These are phyloP conservation scores for Bombus difficillimus DNA, from an alignment of 1,140 invertebrate species.

Conservation along the genomic window DNA sequence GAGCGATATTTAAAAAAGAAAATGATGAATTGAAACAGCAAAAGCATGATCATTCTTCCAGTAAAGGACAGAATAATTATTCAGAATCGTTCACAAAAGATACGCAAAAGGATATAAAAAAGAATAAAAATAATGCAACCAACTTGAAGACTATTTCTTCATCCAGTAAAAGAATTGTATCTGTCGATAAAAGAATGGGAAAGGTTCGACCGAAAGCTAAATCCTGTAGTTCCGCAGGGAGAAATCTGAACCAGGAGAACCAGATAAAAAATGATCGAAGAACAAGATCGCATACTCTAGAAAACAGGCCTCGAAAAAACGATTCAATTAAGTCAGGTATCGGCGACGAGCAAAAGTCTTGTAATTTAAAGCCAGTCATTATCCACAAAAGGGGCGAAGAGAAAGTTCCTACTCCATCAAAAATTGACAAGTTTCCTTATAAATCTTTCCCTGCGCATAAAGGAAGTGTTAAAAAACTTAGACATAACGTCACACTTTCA, in stretches of 20 bases:
- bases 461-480: conserved; percentile 6
- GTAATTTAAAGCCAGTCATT: background rate
- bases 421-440: background rate
- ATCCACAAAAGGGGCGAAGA: background rate
- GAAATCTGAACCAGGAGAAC: background rate
- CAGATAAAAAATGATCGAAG: background rate
- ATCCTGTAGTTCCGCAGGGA: background rate
- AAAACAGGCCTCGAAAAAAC: background rate
- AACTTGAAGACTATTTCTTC: background rate
- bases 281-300: background rate
- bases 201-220: conserved; percentile 5
- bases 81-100: background rate
- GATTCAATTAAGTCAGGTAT: background rate
- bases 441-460: background rate
- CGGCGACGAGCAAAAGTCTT: background rate
- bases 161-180: background rate
- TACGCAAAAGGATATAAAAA: background rate
- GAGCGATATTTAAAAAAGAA: background rate
- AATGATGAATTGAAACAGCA: no score
- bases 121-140: no score
- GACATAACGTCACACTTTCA: conserved; percentile 2
- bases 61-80: background rate
- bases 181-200: background rate
- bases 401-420: background rate
- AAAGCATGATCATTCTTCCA: no score